Percentiles rank a stretch among this genome's conserved stretches.
Evolutionary conservation across 2,888 invertebrate genomes (phyloP).

Genomic region (Trimorus sp.): DNA sequence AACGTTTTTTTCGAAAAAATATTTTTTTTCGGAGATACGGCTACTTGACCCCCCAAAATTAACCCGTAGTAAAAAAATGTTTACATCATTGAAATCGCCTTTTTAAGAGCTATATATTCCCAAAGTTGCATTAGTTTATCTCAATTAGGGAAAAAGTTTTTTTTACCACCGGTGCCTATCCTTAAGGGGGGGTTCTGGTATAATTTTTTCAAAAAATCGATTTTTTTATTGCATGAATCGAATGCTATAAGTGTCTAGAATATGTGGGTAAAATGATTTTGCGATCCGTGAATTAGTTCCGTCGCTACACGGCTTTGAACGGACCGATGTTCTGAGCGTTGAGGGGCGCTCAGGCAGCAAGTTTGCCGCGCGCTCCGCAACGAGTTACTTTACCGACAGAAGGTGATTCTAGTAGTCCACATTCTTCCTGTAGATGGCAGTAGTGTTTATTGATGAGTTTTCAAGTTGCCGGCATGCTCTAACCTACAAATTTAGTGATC

Average conservation of each 20-base stretch:
- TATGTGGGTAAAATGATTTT: constrained; percentile 10
- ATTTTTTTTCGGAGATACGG: too few species aligned
- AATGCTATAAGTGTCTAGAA: constrained; percentile 1
- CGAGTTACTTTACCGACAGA: not conserved
- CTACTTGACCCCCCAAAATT: too few species aligned
- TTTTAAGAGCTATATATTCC: too few species aligned
- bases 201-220: constrained; percentile 6
- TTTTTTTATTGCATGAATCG: constrained; percentile 1
- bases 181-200: not conserved
- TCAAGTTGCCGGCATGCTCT: constrained; percentile 26
- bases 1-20: not conserved
- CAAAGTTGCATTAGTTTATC: too few species aligned
- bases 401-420: not conserved
- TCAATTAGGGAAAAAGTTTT: too few species aligned
- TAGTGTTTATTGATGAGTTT: constrained; percentile 22
- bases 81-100: too few species aligned
- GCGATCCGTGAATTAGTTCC: constrained; percentile 3
- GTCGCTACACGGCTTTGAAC: constrained; percentile 5
- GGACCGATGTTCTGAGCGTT: not conserved
- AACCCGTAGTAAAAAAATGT: too few species aligned
- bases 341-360: not conserved
- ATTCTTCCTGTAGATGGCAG: constrained; percentile 18
- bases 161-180: too few species aligned
- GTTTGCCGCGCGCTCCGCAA: not conserved
- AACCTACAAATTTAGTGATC: constrained; percentile 29